A percentile compares a stretch with the other conserved stretches of the same genome.
phyloP scores from a whole-genome alignment of 2,888 invertebrate genomes.

The Dinocampus coccinellae region DNA sequence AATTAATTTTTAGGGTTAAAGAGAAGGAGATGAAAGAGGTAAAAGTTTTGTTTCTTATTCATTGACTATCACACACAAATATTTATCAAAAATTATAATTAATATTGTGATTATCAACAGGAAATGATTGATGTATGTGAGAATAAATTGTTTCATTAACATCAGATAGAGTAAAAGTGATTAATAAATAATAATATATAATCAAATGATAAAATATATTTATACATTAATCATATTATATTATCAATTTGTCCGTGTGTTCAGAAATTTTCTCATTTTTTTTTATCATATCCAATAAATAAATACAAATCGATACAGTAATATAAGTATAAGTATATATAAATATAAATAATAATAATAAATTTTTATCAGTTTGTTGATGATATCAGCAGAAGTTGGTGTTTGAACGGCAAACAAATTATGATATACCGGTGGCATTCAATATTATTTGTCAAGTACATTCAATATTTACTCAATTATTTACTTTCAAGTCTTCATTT shows the following conservation, averaged over 20 bases:
- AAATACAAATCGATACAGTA: neutral
- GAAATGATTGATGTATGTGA: slow-evolving; percentile 12
- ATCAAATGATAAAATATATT: no score
- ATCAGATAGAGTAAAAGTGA: neutral
- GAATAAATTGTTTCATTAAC: neutral
- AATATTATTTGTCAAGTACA: neutral
- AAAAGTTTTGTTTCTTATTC: slow-evolving; percentile 2
- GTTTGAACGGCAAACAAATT: slow-evolving; percentile 32
- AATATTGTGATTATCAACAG: neutral
- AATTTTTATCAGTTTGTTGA: slow-evolving; percentile 27
- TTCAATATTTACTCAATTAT: neutral
- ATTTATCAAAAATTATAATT: neutral
- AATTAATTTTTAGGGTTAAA: no score
- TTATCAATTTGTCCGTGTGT: neutral
- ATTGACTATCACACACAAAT: slow-evolving; percentile 3
- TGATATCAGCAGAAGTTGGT: slow-evolving; percentile 19
- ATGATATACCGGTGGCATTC: slow-evolving; percentile 3
- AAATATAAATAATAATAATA: neutral
- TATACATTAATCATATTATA: neutral
- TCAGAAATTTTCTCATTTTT: no score
- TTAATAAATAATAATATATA: no score
- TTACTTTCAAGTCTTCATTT: neutral
- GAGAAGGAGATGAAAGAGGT: no score
- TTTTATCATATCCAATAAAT: neutral
- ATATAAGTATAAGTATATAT: neutral